Evolutionary conservation across 37 sponge, comb jelly and placozoan genomes (phyloP).

Genomic region (Eunapius fragilis): DNA sequence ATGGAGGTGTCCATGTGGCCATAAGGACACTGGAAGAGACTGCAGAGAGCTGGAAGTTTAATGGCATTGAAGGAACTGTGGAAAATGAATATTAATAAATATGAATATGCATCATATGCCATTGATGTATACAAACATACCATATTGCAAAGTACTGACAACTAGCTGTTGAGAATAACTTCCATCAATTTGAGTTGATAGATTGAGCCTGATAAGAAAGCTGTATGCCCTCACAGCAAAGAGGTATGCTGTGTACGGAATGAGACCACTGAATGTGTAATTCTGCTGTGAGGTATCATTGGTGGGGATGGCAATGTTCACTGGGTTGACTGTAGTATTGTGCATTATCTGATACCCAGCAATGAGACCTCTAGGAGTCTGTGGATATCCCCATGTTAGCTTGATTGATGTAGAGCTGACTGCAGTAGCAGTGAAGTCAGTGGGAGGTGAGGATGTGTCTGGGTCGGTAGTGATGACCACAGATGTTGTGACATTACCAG

Average conservation of each 20-base stretch:
- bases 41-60: conserved; percentile 1
- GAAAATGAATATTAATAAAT: neutral
- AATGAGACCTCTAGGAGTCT: conserved; percentile 34
- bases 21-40: conserved; percentile 1
- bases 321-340: neutral
- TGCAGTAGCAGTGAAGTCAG: conserved; percentile 9
- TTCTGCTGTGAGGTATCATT: conserved; percentile 36
- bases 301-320: neutral
- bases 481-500: neutral
- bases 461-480: conserved; percentile 15
- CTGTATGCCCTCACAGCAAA: conserved; percentile 43
- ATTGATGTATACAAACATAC: conserved; percentile 19
- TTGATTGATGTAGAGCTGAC: conserved; percentile 32
- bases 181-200: neutral
- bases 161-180: neutral
- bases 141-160: conserved; percentile 16
- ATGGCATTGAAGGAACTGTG: conserved; percentile 33
- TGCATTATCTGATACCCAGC: conserved; percentile 41
- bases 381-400: conserved; percentile 53
- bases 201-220: conserved; percentile 2
- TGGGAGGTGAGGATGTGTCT: conserved; percentile 42
- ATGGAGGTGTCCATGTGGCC: conserved; percentile 23
- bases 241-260: conserved; percentile 27
- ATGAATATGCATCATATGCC: neutral
- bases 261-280: neutral